Percentiles rank a stretch among this genome's conserved stretches.
Evolutionary conservation across 2,113 vertebrate genomes (phyloP).

Genomic region (Chloebia gouldiae): DNA sequence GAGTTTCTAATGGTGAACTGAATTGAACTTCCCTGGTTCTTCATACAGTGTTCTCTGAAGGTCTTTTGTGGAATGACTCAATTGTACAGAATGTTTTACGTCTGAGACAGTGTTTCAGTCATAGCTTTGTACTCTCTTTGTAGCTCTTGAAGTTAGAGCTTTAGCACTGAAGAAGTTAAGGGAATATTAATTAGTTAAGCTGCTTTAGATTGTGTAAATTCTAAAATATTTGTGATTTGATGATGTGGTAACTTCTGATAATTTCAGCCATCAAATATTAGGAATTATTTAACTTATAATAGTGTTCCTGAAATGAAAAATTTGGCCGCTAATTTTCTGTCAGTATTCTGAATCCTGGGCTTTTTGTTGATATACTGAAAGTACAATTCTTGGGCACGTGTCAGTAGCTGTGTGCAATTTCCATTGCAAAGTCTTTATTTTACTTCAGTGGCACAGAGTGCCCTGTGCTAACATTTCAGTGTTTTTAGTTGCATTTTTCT

Average conservation of each 20-base stretch:
- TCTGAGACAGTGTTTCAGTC: background rate
- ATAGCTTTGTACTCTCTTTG: background rate
- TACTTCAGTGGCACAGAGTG: fast-evolving
- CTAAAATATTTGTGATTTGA: background rate
- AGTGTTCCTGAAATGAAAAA: background rate
- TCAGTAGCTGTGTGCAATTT: background rate
- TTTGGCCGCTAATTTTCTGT: background rate
- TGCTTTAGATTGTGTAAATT: background rate
- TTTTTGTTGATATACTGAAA: background rate
- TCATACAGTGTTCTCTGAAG: background rate
- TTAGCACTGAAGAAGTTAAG: background rate
- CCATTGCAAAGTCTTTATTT: background rate
- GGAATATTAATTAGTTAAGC: background rate
- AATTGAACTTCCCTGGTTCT: background rate
- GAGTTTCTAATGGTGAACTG: background rate
- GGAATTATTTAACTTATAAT: background rate
- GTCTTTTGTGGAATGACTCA: background rate
- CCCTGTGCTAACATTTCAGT: background rate
- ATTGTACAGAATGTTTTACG: background rate
- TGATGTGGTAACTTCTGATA: background rate
- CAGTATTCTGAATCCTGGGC: background rate
- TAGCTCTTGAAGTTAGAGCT: background rate
- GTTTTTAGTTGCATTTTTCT: background rate
- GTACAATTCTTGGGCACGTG: background rate
- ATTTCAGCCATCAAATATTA: background rate